Percentiles rank a stretch among this genome's conserved stretches.
Conservation (phyloP, 2,888 invertebrate genomes). For the Noctua fimbriata region DNA sequence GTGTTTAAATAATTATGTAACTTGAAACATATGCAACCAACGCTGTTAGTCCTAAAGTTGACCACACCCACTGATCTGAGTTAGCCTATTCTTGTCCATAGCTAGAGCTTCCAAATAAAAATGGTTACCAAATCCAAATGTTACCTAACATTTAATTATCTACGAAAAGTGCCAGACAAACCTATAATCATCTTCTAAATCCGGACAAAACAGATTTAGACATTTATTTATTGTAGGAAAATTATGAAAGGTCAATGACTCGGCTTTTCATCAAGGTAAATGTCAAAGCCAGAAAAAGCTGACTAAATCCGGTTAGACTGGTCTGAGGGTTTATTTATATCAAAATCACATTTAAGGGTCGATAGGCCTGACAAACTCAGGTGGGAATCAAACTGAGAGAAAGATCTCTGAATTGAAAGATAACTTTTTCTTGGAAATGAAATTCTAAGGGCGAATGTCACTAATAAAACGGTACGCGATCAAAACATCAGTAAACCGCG, state of each 20-base stretch:
- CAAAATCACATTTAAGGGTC: not conserved
- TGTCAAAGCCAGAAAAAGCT: slow-evolving; percentile 31
- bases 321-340: slow-evolving; percentile 17
- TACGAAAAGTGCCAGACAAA: not conserved
- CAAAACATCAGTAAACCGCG: not conserved
- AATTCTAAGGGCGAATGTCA: too few relatives aligned
- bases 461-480: not conserved
- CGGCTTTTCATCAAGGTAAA: slow-evolving; percentile 16
- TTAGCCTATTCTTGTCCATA: not conserved
- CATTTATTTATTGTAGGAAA: not conserved
- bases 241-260: slow-evolving; percentile 32
- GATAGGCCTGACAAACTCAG: not conserved
- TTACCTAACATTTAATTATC: not conserved
- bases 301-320: not conserved
- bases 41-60: not conserved
- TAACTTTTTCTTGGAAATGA: not conserved
- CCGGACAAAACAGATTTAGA: slow-evolving; percentile 7
- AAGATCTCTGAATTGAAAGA: not conserved
- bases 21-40: not conserved
- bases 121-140: not conserved
- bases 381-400: not conserved
- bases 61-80: too few relatives aligned
- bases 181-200: not conserved
- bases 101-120: not conserved
- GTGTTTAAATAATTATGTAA: not conserved